Conservation (phyloP, 2,888 invertebrate species). For the Campoletis raptor region DNA sequence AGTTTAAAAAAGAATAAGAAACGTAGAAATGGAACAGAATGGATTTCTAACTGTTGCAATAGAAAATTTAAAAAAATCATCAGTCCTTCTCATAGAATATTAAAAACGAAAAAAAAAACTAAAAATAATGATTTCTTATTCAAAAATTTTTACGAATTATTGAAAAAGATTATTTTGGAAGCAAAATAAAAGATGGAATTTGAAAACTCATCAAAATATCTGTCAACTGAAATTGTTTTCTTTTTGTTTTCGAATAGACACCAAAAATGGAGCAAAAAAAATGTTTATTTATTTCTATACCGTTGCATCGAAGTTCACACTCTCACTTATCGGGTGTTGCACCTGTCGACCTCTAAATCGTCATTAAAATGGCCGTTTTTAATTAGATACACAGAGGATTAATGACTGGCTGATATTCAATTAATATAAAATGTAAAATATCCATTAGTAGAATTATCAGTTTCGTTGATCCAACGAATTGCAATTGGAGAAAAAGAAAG, state of each 20-base stretch:
- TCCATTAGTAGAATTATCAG: slow-evolving; percentile 39
- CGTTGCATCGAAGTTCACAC: neutral
- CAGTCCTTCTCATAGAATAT: neutral
- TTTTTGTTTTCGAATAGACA: neutral
- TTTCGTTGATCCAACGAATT: slow-evolving; percentile 13
- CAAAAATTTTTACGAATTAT: neutral
- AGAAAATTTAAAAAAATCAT: neutral
- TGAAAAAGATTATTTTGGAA: neutral
- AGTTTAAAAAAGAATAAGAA: slow-evolving; percentile 34
- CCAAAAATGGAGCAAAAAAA: neutral
- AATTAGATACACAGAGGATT: slow-evolving; percentile 17
- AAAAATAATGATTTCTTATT: neutral
- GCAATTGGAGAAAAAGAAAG: neutral
- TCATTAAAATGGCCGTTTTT: slow-evolving; percentile 20
- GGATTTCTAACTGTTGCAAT: neutral
- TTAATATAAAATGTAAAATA: neutral
- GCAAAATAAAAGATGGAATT: neutral
- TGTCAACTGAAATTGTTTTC: neutral
- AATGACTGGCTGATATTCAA: slow-evolving; percentile 17
- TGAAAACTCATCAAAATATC: neutral
- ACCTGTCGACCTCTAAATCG: slow-evolving; percentile 53
- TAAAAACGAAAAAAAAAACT: neutral
- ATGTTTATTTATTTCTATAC: neutral
- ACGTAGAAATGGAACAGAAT: slow-evolving; percentile 23
- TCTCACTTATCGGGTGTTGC: neutral